Conservation (phyloP, 2,888 invertebrate species). For the Pecten maximus region DNA sequence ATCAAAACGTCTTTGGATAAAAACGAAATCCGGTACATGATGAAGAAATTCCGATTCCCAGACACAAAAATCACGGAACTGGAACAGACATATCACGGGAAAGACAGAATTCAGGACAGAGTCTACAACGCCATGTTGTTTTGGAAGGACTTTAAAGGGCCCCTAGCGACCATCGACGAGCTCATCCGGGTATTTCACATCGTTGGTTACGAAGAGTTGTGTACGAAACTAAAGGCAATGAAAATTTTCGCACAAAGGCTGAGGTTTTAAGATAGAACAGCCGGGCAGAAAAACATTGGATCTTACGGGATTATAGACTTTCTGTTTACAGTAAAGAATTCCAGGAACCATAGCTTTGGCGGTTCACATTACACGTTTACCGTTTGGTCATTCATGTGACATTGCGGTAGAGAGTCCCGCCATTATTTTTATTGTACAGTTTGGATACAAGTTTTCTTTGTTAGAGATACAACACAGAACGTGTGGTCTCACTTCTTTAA, state of each 20-base stretch:
- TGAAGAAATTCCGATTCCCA: constrained; percentile 78
- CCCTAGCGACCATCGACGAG: constrained; percentile 76
- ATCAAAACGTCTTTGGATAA: constrained; percentile 76
- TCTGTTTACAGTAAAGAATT: no score
- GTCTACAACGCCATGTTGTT: constrained; percentile 71
- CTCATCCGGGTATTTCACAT: constrained; percentile 78
- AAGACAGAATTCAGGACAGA: constrained; percentile 75
- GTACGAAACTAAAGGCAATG: constrained; percentile 69
- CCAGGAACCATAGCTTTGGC: no score
- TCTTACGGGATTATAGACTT: no score
- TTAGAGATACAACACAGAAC: no score
- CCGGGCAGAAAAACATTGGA: no score
- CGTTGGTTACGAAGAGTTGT: constrained; percentile 73
- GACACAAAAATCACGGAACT: constrained; percentile 77
- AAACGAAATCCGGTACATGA: constrained; percentile 77
- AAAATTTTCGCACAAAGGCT: constrained; percentile 75
- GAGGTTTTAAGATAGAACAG: constrained; percentile 59
- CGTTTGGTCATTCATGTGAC: no score
- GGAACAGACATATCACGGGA: constrained; percentile 77
- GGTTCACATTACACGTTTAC: no score
- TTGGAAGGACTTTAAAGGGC: constrained; percentile 76
- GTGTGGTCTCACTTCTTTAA: no score
- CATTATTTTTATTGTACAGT: no score
- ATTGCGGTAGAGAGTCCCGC: no score
- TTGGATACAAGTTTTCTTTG: no score